These are phyloP conservation scores for Gandaritis pyraliata DNA, from an alignment of 2,888 invertebrate species.

Conservation along the genomic window DNA sequence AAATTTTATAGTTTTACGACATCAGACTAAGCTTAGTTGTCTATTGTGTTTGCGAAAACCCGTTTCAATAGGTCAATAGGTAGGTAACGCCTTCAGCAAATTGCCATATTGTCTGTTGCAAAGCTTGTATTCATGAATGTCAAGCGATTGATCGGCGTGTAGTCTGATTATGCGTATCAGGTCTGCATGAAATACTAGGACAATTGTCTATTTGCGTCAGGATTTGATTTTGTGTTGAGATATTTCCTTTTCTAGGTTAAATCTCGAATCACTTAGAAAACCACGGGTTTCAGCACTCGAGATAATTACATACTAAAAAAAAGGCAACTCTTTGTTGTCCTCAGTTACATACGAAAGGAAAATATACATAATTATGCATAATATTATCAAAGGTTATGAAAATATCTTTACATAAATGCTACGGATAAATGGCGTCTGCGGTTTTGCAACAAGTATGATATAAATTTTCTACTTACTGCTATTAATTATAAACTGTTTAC, in stretches of 20 bases:
- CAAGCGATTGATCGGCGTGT: conserved; percentile 13
- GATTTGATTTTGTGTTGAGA: background rate
- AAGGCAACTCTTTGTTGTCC: too few relatives aligned
- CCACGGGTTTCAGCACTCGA: too few relatives aligned
- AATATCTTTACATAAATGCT: background rate
- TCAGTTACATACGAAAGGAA: too few relatives aligned
- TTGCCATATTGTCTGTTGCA: conserved; percentile 10
- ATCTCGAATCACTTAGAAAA: too few relatives aligned
- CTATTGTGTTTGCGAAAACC: conserved; percentile 5
- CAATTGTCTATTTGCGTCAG: conserved; percentile 6
- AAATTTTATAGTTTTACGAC: background rate
- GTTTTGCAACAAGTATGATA: conserved; percentile 1
- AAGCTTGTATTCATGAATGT: conserved; percentile 24
- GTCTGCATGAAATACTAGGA: conserved; percentile 3
- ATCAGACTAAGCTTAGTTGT: background rate
- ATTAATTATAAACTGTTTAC: conserved; percentile 45
- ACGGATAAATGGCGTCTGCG: background rate
- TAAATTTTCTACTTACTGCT: conserved; percentile 40
- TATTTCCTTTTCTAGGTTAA: background rate
- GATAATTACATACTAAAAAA: too few relatives aligned
- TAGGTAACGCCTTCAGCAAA: conserved; percentile 4
- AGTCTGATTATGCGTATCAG: conserved; percentile 30
- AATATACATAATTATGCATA: too few relatives aligned
- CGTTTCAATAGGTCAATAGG: conserved; percentile 17
- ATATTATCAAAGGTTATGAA: too few relatives aligned